phyloP scores from a whole-genome alignment of 2,113 vertebrate genomes.

The Puffinus mauretanicus region DNA sequence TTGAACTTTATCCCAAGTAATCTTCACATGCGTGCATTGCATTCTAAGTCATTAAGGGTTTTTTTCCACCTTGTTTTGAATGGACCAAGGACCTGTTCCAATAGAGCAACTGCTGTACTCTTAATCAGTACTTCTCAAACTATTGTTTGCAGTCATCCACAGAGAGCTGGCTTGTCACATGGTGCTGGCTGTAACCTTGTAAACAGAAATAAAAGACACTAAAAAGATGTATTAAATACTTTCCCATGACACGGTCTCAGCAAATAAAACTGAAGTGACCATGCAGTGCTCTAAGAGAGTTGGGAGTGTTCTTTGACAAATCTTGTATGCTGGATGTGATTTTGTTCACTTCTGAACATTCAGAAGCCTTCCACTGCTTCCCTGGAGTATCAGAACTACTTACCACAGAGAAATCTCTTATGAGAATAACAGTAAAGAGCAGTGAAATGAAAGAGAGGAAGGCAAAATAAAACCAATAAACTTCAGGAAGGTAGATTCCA shows the following conservation, averaged over 20 bases:
- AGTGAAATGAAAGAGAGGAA: not conserved
- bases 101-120: conserved; percentile 6
- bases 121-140: conserved; percentile 16
- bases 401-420: not conserved
- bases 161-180: conserved; percentile 28
- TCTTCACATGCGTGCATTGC: conserved; percentile 7
- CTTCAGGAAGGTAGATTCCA: conserved; percentile 9
- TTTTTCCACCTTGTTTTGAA: conserved; percentile 35
- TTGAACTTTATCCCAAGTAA: conserved; percentile 11
- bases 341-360: not conserved
- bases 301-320: not conserved
- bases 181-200: not conserved
- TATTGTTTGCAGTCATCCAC: conserved; percentile 37
- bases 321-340: not conserved
- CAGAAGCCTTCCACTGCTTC: not conserved
- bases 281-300: not conserved
- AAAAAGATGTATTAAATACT: conserved; percentile 34
- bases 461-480: conserved; percentile 1
- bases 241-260: not conserved
- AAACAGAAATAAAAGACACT: conserved; percentile 49
- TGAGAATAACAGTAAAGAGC: not conserved
- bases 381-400: not conserved
- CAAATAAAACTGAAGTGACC: not conserved
- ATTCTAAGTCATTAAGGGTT: not conserved
- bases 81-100: conserved; percentile 18